Evolutionary conservation across 1,140 invertebrate species (phyloP).

Genomic region (Drosophila eugracilis): DNA sequence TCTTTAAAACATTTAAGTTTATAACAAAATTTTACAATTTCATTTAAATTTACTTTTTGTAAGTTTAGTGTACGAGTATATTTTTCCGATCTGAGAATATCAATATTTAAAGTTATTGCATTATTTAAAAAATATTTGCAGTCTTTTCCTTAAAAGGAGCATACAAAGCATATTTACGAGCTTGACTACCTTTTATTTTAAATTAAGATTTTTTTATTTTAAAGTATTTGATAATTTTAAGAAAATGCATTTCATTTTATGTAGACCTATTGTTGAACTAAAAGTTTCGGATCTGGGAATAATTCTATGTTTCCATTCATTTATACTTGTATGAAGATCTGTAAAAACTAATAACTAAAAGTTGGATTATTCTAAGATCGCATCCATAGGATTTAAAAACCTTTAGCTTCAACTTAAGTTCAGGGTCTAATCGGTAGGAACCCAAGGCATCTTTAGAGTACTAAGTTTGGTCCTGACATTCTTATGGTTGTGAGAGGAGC

Average conservation of each 20-base stretch:
- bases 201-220: not conserved
- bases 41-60: no score
- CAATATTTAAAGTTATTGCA: not conserved
- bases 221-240: not conserved
- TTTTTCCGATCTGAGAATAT: not conserved
- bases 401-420: not conserved
- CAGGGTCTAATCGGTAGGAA: conserved; percentile 9
- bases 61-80: no score
- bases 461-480: conserved; percentile 16
- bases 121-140: not conserved
- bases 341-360: no score
- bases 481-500: conserved; percentile 49
- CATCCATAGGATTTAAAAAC: not conserved
- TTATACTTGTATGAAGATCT: no score
- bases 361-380: conserved; percentile 22
- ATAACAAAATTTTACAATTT: no score
- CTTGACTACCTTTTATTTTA: not conserved
- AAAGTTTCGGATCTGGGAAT: not conserved
- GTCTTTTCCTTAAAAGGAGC: no score
- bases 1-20: not conserved
- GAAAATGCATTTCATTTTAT: not conserved
- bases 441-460: conserved; percentile 16
- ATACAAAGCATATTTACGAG: no score
- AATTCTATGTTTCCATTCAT: not conserved
- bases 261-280: no score